Evolutionary conservation across 2,888 invertebrate genomes (phyloP).

Genomic region (Stenoptilia bipunctidactyla): DNA sequence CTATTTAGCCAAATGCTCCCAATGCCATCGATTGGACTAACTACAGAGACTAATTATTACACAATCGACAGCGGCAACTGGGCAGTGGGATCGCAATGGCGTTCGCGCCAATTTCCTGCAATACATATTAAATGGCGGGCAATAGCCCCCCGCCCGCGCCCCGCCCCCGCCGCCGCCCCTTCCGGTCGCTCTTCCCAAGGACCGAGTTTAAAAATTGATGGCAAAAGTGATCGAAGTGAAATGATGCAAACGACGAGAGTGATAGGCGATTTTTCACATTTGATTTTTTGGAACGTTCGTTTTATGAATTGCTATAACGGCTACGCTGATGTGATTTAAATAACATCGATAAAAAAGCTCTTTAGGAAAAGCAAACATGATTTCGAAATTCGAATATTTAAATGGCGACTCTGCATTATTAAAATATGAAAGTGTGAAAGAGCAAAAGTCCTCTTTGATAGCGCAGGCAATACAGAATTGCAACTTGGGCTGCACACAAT

Average conservation of each 20-base stretch:
- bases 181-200: conserved; percentile 11
- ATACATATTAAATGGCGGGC: conserved; percentile 41
- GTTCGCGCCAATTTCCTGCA: conserved; percentile 40
- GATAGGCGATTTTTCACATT: neutral
- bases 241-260: neutral
- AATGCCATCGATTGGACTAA: neutral
- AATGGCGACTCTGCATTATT: no score
- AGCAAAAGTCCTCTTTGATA: no score
- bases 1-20: neutral
- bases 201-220: conserved; percentile 12
- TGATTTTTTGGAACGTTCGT: no score
- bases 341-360: no score
- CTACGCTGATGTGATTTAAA: no score
- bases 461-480: no score
- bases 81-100: conserved; percentile 20
- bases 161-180: conserved; percentile 16
- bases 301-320: no score
- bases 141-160: conserved; percentile 29
- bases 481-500: no score
- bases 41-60: conserved; percentile 28
- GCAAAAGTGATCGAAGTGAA: conserved; percentile 7
- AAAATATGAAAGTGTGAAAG: no score
- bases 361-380: no score
- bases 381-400: no score
- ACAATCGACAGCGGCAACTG: conserved; percentile 19